A percentile compares a stretch with the other conserved stretches of the same genome.
phyloP scores from a whole-genome alignment of 2,888 invertebrate genomes.

The Acanthococcus lagerstroemiae region DNA sequence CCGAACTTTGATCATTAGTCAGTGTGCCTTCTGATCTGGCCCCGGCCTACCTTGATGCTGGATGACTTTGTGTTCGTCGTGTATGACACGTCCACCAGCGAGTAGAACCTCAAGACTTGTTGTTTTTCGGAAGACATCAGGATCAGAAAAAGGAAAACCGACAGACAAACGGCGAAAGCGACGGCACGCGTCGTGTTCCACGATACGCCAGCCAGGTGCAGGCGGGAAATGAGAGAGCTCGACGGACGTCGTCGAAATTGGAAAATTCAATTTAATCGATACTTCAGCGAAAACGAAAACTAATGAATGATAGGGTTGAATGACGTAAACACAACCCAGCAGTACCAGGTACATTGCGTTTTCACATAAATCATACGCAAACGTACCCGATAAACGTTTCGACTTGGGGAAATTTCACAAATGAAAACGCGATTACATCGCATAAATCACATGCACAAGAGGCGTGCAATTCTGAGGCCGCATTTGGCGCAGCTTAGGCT shows the following conservation, averaged over 20 bases:
- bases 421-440: background rate
- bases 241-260: background rate
- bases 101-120: constrained; percentile 16
- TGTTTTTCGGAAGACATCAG: constrained; percentile 1
- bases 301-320: constrained; percentile 2
- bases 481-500: too few relatives aligned
- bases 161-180: background rate
- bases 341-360: constrained; percentile 18
- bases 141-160: background rate
- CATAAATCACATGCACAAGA: too few relatives aligned
- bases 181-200: background rate
- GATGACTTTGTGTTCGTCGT: background rate
- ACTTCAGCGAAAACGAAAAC: background rate
- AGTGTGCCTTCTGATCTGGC: too few relatives aligned
- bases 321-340: constrained; percentile 14
- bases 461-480: too few relatives aligned
- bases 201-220: background rate
- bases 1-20: too few relatives aligned
- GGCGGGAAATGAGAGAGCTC: background rate
- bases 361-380: constrained; percentile 17
- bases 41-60: constrained; percentile 4
- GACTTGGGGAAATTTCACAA: background rate
- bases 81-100: constrained; percentile 16
- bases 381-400: background rate
- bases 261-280: constrained; percentile 3